These are phyloP conservation scores for Temnothorax longispinosus DNA, from an alignment of 1,140 invertebrate species.

Conservation along the genomic window DNA sequence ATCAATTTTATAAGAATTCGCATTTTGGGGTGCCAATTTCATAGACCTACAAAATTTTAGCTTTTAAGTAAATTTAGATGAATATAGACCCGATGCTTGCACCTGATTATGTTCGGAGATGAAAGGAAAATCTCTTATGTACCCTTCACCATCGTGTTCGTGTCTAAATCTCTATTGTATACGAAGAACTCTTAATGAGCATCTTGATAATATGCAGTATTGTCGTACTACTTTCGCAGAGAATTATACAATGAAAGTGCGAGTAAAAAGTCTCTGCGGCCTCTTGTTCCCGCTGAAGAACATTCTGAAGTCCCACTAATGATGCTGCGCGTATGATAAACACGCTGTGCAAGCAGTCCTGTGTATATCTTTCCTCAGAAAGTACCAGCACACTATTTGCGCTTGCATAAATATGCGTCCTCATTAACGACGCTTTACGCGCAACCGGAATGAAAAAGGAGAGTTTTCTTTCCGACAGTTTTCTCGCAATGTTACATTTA, in stretches of 20 bases:
- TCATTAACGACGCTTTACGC: constrained; percentile 54
- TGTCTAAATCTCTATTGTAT: constrained; percentile 9
- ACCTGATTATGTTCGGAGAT: not conserved
- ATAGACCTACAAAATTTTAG: too few relatives aligned
- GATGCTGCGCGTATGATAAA: constrained; percentile 60
- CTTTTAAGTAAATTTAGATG: not conserved
- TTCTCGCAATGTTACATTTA: constrained; percentile 18
- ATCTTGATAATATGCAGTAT: constrained; percentile 41
- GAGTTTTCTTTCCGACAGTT: constrained; percentile 20
- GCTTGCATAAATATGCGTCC: constrained; percentile 47
- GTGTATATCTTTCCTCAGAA: constrained; percentile 42
- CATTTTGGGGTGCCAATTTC: too few relatives aligned
- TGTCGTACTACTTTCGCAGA: constrained; percentile 44
- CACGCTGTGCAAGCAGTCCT: constrained; percentile 24
- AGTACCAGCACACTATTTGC: constrained; percentile 31
- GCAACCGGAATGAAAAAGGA: constrained; percentile 45
- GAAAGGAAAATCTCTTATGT: not conserved
- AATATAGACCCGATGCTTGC: not conserved
- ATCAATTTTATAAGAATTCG: too few relatives aligned
- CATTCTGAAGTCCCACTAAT: constrained; percentile 51
- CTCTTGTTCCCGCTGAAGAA: constrained; percentile 36
- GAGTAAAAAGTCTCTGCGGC: constrained; percentile 49
- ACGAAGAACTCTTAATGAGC: constrained; percentile 42
- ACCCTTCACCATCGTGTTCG: not conserved
- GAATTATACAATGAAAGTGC: constrained; percentile 50